Evolutionary conservation across 2,797 vertebrate species (phyloP).

Genomic region (Tangara arthus): DNA sequence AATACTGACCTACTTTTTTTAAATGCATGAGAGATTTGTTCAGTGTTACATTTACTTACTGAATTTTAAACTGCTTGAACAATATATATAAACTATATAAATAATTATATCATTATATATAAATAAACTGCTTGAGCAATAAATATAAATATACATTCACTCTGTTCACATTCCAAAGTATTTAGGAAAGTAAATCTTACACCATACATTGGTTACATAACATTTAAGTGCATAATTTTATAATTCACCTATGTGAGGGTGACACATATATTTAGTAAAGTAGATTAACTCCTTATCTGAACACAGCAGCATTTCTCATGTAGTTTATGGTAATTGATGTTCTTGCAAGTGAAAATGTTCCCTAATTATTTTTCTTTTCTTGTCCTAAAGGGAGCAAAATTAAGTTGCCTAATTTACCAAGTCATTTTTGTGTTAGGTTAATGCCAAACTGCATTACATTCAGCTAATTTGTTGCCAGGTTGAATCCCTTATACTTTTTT

Average conservation of each 20-base stretch:
- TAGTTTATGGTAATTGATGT: conserved; percentile 70
- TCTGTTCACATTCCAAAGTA: background rate
- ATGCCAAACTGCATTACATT: conserved; percentile 11
- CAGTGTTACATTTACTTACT: background rate
- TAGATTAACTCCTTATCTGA: conserved; percentile 69
- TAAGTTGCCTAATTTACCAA: conserved; percentile 62
- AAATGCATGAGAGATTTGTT: background rate
- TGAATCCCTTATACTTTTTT: background rate
- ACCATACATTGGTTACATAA: background rate
- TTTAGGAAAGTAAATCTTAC: background rate
- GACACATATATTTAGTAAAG: conserved; percentile 59
- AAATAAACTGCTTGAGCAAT: background rate
- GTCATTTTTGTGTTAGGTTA: conserved; percentile 22
- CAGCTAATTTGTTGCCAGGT: conserved; percentile 2
- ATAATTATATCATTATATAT: background rate
- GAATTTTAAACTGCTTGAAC: background rate
- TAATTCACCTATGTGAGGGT: background rate
- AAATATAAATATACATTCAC: background rate
- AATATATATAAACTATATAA: background rate
- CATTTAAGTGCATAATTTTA: conserved; percentile 26
- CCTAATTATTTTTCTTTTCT: conserved; percentile 63
- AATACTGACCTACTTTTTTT: background rate
- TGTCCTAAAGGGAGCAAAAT: conserved; percentile 34
- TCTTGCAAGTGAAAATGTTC: conserved; percentile 65
- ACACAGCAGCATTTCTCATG: conserved; percentile 58